Percentiles rank a stretch among this genome's conserved stretches.
phyloP scores from a whole-genome alignment of 2,888 invertebrate species.

The Agrilus cyanescens region DNA sequence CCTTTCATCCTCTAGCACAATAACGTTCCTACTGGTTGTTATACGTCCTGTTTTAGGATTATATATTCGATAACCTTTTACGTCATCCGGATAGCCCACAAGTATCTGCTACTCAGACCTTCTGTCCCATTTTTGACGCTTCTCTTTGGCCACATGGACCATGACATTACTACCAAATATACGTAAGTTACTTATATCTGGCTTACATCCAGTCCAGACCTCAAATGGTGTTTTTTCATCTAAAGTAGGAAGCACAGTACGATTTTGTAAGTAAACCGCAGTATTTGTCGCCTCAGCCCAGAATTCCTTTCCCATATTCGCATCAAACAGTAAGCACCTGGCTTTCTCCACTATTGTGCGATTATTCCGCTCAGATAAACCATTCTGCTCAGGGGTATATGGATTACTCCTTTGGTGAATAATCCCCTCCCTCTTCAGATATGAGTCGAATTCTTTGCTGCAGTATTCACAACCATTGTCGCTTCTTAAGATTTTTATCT shows the following conservation, averaged over 20 bases:
- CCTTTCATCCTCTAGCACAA: conserved; percentile 3
- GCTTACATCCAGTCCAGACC: conserved; percentile 10
- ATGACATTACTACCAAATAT: conserved; percentile 6
- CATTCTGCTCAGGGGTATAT: too few relatives aligned
- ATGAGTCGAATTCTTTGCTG: too few relatives aligned
- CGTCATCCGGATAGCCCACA: conserved; percentile 4
- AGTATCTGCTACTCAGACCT: conserved; percentile 6
- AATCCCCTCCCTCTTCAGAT: too few relatives aligned
- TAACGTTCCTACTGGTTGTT: conserved; percentile 6
- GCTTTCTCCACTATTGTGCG: conserved; percentile 20
- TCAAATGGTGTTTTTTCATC: conserved; percentile 9
- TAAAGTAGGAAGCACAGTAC: conserved; percentile 2
- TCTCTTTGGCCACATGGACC: conserved; percentile 7
- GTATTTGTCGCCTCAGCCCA: conserved; percentile 3
- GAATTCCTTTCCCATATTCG: background rate
- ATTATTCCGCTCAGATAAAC: too few relatives aligned
- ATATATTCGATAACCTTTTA: conserved; percentile 9
- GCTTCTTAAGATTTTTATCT: too few relatives aligned
- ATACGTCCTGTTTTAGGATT: conserved; percentile 1
- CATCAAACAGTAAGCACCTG: conserved; percentile 10
- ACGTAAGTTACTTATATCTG: conserved; percentile 16
- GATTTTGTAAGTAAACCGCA: conserved; percentile 6
- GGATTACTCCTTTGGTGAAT: too few relatives aligned
- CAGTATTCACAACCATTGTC: too few relatives aligned
- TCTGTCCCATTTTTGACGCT: conserved; percentile 8